Conservation (phyloP, 2,797 vertebrate species). For the Pangasius sanitwongsei region DNA sequence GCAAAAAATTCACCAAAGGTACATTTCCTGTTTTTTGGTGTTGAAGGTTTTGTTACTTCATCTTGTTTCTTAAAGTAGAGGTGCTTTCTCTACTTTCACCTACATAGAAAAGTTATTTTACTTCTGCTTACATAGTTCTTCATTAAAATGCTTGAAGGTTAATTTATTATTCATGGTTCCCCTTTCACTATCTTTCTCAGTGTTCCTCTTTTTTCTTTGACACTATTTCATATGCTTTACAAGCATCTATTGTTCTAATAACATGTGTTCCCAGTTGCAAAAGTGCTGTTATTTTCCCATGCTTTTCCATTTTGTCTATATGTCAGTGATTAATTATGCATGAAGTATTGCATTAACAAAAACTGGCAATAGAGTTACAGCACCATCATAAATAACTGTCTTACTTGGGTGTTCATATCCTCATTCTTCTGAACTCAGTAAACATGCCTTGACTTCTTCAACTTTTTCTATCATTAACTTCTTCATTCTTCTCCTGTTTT, state of each 20-base stretch:
- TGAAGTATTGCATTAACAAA: background rate
- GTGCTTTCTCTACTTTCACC: background rate
- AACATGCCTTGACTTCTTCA: conserved; percentile 30
- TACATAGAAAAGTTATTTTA: background rate
- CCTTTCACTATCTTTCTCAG: conserved; percentile 30
- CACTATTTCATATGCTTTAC: background rate
- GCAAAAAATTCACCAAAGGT: background rate
- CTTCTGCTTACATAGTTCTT: conserved; percentile 2
- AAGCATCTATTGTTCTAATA: background rate
- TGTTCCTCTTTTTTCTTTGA: conserved; percentile 24
- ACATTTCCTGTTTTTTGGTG: background rate
- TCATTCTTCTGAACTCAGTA: conserved; percentile 51
- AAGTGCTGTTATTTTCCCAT: background rate
- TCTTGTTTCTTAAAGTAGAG: background rate
- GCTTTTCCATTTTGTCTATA: background rate
- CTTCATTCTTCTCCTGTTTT: conserved; percentile 54
- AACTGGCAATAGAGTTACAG: background rate
- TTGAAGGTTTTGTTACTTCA: background rate
- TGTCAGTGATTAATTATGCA: background rate
- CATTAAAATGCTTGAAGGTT: background rate
- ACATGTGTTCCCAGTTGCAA: background rate
- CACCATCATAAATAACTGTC: background rate
- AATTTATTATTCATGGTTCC: conserved; percentile 18
- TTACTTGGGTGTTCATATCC: background rate
- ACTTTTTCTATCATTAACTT: conserved; percentile 11